Base-by-base conservation (phyloP, 2,113 vertebrate species). In the Gallinago paraguaiae region DNA sequence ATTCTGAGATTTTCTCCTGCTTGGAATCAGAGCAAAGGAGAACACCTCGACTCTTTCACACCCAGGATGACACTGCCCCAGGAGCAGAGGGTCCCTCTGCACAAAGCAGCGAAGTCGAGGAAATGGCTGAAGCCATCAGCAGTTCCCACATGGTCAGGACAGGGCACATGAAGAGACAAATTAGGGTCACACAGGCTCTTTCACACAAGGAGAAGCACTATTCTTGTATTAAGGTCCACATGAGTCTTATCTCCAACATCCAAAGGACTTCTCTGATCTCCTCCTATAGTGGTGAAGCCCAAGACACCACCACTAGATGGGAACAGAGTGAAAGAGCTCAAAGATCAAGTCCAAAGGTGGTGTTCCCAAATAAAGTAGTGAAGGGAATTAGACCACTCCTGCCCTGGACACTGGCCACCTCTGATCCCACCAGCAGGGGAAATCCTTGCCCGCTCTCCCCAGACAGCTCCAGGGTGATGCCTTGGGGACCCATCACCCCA, bases 111-210 rank as follows among this genome's bases (percentile, higher is more conserved):
- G 46, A 10, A 31, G 25, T 20, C 1, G 0, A 75, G 56, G 51
- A 75, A 69, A 35, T 6, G 46, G 7, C n/a, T 10, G 14, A 59
- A 27, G 68, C 56, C 51, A 46, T 5, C 5, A 59, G 61, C 43
- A 74, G 46, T 16, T 35, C 24, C 39, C 46, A 65, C 17, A 11
- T 2, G 4, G 31, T 11, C 0, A 3, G 61, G 31, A 50, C 37
- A 35, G 35, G 70, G 30, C 61, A 63, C 22, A 3, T 7, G 19
- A 61, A 60, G 63, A 45, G 20, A n/a, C 3, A 4, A 63, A 63
- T 0, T 2, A 2, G n/a, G 50, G 27, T 43, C 31, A 60, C 37
- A 33, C 0, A 1, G 78, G 45, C 15, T n/a, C n/a, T 57, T 41
- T 39, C 59, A n/a, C 46, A n/a, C 57, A 27, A 15, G 53, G 4